Conservation (phyloP, 2,113 vertebrate genomes). For the Semicossyphus pulcher region DNA sequence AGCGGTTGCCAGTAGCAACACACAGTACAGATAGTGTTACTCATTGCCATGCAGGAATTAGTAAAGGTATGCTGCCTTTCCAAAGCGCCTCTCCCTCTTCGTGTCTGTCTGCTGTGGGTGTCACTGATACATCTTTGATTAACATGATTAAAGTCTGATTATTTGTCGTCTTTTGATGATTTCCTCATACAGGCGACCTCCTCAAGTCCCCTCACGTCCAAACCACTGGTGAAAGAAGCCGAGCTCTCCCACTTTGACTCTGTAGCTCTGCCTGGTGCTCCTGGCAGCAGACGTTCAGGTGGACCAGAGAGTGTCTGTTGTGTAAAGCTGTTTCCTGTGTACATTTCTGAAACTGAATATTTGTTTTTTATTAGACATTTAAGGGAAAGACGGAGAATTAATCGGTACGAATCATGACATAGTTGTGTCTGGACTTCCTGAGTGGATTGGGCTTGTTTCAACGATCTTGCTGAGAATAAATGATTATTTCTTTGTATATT, state of each 20-base stretch:
- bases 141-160: constrained; percentile 2
- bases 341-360: background rate
- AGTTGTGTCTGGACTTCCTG: background rate
- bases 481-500: too few relatives aligned
- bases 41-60: constrained; percentile 20
- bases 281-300: background rate
- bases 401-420: background rate
- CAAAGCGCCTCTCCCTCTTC: background rate
- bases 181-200: constrained; percentile 62
- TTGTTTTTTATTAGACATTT: too few relatives aligned
- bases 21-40: constrained; percentile 15
- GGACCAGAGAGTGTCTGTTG: too few relatives aligned
- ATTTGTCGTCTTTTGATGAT: constrained; percentile 3
- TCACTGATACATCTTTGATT: background rate
- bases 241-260: background rate
- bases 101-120: constrained; percentile 3
- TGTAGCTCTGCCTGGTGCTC: background rate
- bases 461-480: background rate
- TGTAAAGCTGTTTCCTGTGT: background rate
- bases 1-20: constrained; percentile 37
- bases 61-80: constrained; percentile 28
- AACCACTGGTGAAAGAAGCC: constrained; percentile 60
- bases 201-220: constrained; percentile 62
- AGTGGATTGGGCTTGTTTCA: background rate
- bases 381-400: background rate